Percentiles rank a stretch among this genome's conserved stretches.
phyloP scores from a whole-genome alignment of 2,797 vertebrate genomes.

The Melanotaenia nigrans region DNA sequence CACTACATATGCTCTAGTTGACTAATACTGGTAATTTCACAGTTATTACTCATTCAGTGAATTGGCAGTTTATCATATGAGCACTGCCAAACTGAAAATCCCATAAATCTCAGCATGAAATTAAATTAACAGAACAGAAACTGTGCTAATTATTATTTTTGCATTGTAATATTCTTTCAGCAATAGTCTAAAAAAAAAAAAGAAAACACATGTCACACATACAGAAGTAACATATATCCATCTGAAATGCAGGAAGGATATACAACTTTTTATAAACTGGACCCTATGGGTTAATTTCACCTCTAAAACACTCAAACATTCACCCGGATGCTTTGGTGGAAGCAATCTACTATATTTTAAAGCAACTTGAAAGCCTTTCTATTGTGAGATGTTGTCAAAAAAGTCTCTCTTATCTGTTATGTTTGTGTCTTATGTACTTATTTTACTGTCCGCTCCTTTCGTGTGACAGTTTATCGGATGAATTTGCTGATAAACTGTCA shows the following conservation, averaged over 20 bases:
- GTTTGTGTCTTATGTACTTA: slow-evolving; percentile 30
- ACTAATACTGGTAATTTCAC: slow-evolving; percentile 40
- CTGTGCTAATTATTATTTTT: slow-evolving; percentile 12
- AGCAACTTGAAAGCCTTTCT: slow-evolving; percentile 23
- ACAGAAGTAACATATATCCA: slow-evolving; percentile 56
- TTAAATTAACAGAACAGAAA: slow-evolving; percentile 10
- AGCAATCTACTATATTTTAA: slow-evolving; percentile 18
- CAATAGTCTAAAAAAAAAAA: slow-evolving; percentile 5
- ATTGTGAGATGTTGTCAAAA: slow-evolving; percentile 15
- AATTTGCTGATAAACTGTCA: slow-evolving; percentile 4
- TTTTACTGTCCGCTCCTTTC: slow-evolving; percentile 13
- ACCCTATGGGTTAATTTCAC: slow-evolving; percentile 16
- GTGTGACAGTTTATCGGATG: slow-evolving; percentile 42
- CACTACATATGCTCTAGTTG: background rate
- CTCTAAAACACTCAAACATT: slow-evolving; percentile 24
- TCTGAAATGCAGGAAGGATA: slow-evolving; percentile 46
- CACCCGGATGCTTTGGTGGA: slow-evolving; percentile 60
- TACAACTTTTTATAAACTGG: slow-evolving; percentile 48
- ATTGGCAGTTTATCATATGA: slow-evolving; percentile 41
- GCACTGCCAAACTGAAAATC: slow-evolving; percentile 13
- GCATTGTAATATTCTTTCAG: slow-evolving; percentile 9
- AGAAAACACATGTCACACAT: slow-evolving; percentile 14
- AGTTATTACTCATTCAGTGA: slow-evolving; percentile 47
- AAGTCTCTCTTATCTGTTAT: slow-evolving; percentile 14
- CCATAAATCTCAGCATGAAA: slow-evolving; percentile 12